phyloP scores from a whole-genome alignment of 2,888 invertebrate species.

The Caenorhabditis sinica region DNA sequence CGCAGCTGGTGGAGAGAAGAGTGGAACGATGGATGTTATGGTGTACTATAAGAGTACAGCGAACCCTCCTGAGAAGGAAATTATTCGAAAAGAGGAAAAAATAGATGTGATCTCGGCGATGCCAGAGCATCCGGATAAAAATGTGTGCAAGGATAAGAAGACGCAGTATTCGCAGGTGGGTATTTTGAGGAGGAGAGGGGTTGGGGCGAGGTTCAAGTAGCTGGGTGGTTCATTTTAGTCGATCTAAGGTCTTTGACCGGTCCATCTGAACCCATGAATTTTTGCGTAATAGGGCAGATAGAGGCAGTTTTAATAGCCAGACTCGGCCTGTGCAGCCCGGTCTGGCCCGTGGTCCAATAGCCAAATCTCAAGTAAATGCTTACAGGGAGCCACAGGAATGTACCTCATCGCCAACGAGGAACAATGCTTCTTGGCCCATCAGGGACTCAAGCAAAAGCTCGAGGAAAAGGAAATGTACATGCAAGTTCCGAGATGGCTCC shows the following conservation, averaged over 20 bases:
- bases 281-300: no score
- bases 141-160: constrained; percentile 30
- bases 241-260: no score
- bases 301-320: no score
- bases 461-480: not conserved
- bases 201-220: not conserved
- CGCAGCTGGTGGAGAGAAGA: not conserved
- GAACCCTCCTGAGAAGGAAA: not conserved
- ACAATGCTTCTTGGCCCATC: constrained; percentile 7
- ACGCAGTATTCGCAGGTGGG: constrained; percentile 10
- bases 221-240: no score
- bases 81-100: not conserved
- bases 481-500: constrained; percentile 43
- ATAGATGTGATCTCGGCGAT: not conserved
- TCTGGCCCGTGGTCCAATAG: no score
- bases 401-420: constrained; percentile 39
- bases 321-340: no score
- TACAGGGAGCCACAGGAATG: not conserved
- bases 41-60: not conserved
- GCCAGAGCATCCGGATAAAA: not conserved
- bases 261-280: no score
- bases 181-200: no score
- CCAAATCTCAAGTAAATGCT: not conserved
- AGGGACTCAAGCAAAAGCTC: not conserved
- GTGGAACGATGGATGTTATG: not conserved